A percentile compares a stretch with the other conserved stretches of the same genome.
Evolutionary conservation across 2,113 vertebrate species (phyloP).

Genomic region (Tachycineta bicolor): DNA sequence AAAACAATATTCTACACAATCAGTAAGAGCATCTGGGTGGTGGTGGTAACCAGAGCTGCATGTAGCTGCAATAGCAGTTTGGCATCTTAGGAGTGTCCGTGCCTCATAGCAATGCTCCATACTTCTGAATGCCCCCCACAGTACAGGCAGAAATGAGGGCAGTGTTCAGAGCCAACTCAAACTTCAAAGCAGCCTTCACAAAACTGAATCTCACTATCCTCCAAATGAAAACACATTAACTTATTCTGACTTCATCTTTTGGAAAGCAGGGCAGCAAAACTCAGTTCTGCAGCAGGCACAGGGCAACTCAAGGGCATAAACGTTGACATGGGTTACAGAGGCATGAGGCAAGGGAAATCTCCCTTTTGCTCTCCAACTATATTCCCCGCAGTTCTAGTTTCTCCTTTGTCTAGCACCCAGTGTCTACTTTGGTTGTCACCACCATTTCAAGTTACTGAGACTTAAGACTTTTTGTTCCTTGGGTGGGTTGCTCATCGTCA

Average conservation of each 20-base stretch:
- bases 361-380: background rate
- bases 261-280: background rate
- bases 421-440: background rate
- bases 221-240: slow-evolving; percentile 15
- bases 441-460: background rate
- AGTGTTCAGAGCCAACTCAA: background rate
- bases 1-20: background rate
- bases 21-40: background rate
- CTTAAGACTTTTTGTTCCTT: background rate
- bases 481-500: background rate
- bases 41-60: background rate
- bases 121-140: background rate
- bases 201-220: background rate
- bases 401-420: background rate
- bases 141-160: rapidly evolving
- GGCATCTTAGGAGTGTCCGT: background rate
- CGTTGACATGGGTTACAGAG: background rate
- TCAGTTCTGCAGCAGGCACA: background rate
- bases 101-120: background rate
- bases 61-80: background rate
- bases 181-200: slow-evolving; percentile 3
- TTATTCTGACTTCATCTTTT: slow-evolving; percentile 27
- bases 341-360: background rate
- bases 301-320: background rate
- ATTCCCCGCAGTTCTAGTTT: background rate